These are phyloP conservation scores for Grammomys dolichurus DNA, from an alignment of 2,113 vertebrate genomes.

Conservation along the genomic window DNA sequence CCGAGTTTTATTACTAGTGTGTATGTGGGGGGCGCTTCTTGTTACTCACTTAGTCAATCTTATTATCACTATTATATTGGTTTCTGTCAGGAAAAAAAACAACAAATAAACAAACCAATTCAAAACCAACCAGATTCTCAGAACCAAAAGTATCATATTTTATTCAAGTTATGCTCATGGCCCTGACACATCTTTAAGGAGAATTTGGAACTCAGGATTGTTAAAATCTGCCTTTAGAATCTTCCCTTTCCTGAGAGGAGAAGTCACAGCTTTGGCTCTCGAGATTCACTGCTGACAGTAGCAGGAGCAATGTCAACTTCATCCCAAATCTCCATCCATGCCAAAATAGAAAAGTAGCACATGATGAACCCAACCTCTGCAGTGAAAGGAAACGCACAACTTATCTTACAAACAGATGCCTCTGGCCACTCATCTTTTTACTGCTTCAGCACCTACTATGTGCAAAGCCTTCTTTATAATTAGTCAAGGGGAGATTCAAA, in stretches of 20 bases:
- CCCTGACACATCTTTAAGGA: neutral
- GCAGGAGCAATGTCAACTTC: neutral
- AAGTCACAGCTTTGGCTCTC: conserved; percentile 31
- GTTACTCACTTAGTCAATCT: neutral
- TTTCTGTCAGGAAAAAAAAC: neutral
- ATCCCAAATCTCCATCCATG: conserved; percentile 11
- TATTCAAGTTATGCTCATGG: neutral
- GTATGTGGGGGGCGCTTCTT: neutral
- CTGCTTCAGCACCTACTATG: neutral
- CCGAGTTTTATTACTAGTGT: conserved; percentile 28
- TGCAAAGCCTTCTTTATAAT: conserved; percentile 30
- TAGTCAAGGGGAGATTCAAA: neutral
- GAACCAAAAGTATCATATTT: conserved; percentile 43
- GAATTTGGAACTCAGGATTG: conserved; percentile 34
- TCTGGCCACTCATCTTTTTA: conserved; percentile 23
- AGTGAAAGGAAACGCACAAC: neutral
- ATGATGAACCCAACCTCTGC: neutral
- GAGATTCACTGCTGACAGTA: conserved; percentile 20
- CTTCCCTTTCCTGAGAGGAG: conserved; percentile 14
- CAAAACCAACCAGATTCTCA: neutral
- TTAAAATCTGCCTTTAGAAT: conserved; percentile 50
- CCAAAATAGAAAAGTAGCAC: conserved; percentile 10
- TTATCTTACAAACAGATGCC: neutral
- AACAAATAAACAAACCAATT: neutral
- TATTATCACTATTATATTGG: neutral